Evolutionary conservation across 2,888 invertebrate genomes (phyloP).

Genomic region (Cataglyphis rosenhaueri): DNA sequence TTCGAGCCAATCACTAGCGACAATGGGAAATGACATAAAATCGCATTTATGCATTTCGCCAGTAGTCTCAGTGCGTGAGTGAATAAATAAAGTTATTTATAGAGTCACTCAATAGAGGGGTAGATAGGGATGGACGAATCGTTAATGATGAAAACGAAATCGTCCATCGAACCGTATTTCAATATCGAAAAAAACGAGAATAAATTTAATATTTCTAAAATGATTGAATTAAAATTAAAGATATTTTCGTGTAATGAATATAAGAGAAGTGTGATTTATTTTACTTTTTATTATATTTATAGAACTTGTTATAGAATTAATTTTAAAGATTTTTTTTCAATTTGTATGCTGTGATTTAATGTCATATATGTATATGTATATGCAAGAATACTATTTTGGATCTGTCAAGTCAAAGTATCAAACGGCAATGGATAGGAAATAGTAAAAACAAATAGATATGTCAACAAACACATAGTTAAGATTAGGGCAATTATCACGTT

Average conservation of each 20-base stretch:
- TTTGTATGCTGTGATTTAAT: not conserved
- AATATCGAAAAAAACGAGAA: slow-evolving; percentile 48
- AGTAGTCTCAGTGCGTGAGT: slow-evolving; percentile 58
- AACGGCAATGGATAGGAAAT: not conserved
- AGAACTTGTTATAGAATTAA: not conserved
- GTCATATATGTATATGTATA: not conserved
- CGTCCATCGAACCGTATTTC: slow-evolving; percentile 53
- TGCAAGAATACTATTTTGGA: not conserved
- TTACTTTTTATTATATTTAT: not conserved
- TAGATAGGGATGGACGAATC: slow-evolving; percentile 50
- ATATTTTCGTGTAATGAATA: not conserved
- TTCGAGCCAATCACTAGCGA: slow-evolving; percentile 39
- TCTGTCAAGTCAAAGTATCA: not conserved
- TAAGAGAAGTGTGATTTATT: not conserved
- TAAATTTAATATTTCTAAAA: not conserved
- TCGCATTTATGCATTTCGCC: slow-evolving; percentile 65
- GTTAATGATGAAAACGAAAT: slow-evolving; percentile 27
- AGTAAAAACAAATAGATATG: not conserved
- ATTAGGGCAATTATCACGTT: not conserved
- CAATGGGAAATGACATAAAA: slow-evolving; percentile 47
- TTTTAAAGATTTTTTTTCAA: not conserved
- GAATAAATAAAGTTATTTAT: slow-evolving; percentile 79
- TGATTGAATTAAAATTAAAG: not conserved
- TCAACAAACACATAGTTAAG: not conserved
- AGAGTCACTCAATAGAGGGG: slow-evolving; percentile 50